These are phyloP conservation scores for Dromococcyx pavoninus DNA, from an alignment of 2,797 vertebrate genomes.

Conservation along the genomic window DNA sequence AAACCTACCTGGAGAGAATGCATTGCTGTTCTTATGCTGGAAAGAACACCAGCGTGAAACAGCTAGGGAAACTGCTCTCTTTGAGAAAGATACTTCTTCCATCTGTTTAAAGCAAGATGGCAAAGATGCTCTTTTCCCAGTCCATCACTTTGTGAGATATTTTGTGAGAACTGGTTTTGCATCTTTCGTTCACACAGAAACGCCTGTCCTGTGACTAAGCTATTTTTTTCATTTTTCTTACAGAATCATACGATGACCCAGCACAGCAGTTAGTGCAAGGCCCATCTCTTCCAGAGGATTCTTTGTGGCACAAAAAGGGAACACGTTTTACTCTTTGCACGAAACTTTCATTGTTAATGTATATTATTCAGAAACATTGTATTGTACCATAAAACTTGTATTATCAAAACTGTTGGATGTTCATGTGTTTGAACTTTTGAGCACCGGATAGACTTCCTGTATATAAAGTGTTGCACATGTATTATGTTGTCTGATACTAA, in stretches of 20 bases:
- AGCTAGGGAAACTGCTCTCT: neutral
- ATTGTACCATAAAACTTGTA: conserved; percentile 87
- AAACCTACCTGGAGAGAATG: neutral
- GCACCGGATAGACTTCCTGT: conserved; percentile 91
- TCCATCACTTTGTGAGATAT: neutral
- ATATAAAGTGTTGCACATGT: conserved; percentile 97
- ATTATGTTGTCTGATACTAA: conserved; percentile 94
- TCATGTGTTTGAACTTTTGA: conserved; percentile 87
- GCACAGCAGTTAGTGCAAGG: conserved; percentile 96
- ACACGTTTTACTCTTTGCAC: conserved; percentile 88
- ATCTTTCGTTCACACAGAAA: neutral
- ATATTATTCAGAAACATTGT: conserved; percentile 88
- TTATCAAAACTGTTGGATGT: conserved; percentile 84
- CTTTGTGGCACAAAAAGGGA: conserved; percentile 81
- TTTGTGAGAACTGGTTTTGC: neutral
- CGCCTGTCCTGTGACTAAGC: conserved; percentile 9
- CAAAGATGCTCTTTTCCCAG: neutral
- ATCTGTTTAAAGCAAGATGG: neutral
- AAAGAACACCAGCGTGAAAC: neutral
- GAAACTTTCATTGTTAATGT: conserved; percentile 90
- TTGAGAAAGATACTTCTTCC: neutral
- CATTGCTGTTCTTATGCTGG: neutral
- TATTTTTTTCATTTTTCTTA: conserved; percentile 48
- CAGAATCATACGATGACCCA: conserved; percentile 99
- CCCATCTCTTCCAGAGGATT: conserved; percentile 68